Percentiles rank a stretch among this genome's conserved stretches.
phyloP scores from a whole-genome alignment of 2,888 invertebrate genomes.

The Tigriopus californicus region DNA sequence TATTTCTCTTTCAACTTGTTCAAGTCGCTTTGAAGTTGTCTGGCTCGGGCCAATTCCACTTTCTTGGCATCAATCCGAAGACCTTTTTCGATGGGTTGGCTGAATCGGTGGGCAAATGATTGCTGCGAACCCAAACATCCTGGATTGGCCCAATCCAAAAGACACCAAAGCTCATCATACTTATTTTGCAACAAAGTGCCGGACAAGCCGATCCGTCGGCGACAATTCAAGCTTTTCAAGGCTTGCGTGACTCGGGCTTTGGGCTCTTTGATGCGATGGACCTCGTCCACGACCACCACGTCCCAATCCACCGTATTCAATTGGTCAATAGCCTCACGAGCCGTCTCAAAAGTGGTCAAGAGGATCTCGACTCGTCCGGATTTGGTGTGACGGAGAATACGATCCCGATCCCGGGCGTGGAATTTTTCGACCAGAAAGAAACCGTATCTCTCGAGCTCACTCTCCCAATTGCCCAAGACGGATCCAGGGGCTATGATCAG shows the following conservation, averaged over 20 bases:
- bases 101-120: not conserved
- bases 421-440: not conserved
- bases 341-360: not conserved
- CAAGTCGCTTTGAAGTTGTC: constrained; percentile 4
- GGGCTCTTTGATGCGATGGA: constrained; percentile 16
- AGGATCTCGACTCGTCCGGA: not conserved
- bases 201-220: constrained; percentile 7
- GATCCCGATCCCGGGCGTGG: not conserved
- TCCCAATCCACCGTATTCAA: constrained; percentile 13
- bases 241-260: not conserved
- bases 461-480: constrained; percentile 11
- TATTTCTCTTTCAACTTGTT: not conserved
- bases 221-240: not conserved
- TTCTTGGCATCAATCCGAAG: constrained; percentile 4
- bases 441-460: constrained; percentile 8
- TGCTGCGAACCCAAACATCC: constrained; percentile 11
- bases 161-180: constrained; percentile 6
- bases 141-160: constrained; percentile 16
- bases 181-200: constrained; percentile 13
- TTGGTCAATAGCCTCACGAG: constrained; percentile 12
- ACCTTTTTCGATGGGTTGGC: constrained; percentile 5
- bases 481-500: constrained; percentile 4
- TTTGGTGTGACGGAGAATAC: not conserved
- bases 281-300: constrained; percentile 16
- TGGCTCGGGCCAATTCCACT: constrained; percentile 5